Evolutionary conservation across 2,113 vertebrate genomes (phyloP).

Genomic region (Aptenodytes forsteri): DNA sequence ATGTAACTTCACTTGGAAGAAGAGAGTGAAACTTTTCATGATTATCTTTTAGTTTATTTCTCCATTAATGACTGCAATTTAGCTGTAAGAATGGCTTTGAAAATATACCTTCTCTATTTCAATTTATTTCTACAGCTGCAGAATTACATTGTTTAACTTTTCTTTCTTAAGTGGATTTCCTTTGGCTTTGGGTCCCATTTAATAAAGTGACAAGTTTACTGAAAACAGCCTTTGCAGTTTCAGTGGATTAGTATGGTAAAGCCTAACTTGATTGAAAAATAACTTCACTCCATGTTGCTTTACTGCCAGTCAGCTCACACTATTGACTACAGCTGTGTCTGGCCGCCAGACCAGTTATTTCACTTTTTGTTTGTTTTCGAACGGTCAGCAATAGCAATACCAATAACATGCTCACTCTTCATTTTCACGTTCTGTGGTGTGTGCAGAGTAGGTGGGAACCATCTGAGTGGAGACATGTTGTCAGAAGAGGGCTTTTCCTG

Average conservation of each 20-base stretch:
- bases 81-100: conserved; percentile 14
- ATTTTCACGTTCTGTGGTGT: not conserved
- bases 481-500: not conserved
- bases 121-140: conserved; percentile 61
- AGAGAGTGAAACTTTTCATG: not conserved
- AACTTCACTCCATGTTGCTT: conserved; percentile 50
- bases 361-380: conserved; percentile 47
- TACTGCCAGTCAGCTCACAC: conserved; percentile 47
- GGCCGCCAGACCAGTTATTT: not conserved
- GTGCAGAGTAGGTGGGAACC: not conserved
- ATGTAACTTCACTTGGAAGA: not conserved
- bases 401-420: not conserved
- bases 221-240: conserved; percentile 48
- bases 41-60: conserved; percentile 8
- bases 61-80: not conserved
- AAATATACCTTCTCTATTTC: conserved; percentile 10
- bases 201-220: conserved; percentile 61
- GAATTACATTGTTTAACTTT: conserved; percentile 43
- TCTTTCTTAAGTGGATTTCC: conserved; percentile 52
- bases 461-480: not conserved
- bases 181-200: conserved; percentile 45
- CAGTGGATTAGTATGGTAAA: conserved; percentile 72
- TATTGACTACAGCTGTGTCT: not conserved
- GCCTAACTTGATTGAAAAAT: conserved; percentile 79
- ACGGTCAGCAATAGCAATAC: conserved; percentile 22